These are phyloP conservation scores for Myotis vivesi DNA, from an alignment of 2,797 vertebrate species.

Conservation along the genomic window DNA sequence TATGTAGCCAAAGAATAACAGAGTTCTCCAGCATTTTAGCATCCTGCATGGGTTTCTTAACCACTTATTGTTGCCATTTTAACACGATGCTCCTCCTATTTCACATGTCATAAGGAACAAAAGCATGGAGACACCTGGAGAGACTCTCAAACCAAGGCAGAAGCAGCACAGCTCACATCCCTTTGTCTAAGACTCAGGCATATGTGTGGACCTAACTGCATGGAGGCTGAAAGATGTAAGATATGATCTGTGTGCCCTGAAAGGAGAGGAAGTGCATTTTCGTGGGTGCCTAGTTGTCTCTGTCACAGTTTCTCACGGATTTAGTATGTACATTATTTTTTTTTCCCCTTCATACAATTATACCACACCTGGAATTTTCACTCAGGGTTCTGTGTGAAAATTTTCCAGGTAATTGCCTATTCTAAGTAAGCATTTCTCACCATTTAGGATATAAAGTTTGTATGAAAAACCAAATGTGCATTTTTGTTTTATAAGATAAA, in stretches of 20 bases:
- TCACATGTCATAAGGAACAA: neutral
- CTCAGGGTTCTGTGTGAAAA: neutral
- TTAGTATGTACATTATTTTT: neutral
- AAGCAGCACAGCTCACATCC: neutral
- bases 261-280: neutral
- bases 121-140: neutral
- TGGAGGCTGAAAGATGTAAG: neutral
- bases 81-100: neutral
- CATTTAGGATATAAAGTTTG: neutral
- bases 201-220: neutral
- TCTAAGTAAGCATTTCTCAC: neutral
- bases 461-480: neutral
- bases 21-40: neutral
- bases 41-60: neutral
- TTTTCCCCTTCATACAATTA: neutral
- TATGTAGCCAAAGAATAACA: neutral
- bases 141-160: neutral
- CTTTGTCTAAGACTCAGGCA: neutral
- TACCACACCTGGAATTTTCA: neutral
- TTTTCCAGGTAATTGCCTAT: neutral
- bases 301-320: neutral
- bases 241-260: neutral
- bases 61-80: neutral
- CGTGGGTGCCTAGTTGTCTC: rapidly evolving
- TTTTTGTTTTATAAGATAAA: neutral